phyloP scores from a whole-genome alignment of 2,113 vertebrate genomes.

The Python bivittatus region DNA sequence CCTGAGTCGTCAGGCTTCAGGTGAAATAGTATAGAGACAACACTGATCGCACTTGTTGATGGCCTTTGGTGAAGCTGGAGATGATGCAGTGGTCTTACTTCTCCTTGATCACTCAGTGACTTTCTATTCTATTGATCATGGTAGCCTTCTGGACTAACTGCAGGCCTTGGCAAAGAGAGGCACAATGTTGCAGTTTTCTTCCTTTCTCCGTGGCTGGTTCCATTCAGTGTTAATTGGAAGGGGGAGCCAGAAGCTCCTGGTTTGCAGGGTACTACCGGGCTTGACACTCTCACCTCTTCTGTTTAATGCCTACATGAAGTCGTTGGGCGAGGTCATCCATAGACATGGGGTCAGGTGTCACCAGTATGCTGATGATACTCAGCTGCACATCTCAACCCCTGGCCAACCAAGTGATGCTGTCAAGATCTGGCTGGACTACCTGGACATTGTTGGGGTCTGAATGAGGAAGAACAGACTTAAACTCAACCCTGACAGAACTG shows the following conservation, averaged over 20 bases:
- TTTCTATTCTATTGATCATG: not conserved
- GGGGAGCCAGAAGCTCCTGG: not conserved
- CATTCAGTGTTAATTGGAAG: not conserved
- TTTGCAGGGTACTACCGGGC: not conserved
- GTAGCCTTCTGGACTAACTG: not conserved
- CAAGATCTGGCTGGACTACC: not conserved
- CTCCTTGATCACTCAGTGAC: not conserved
- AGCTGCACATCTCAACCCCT: not conserved
- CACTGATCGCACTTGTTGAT: not conserved
- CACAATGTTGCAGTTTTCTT: not conserved
- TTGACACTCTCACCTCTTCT: not conserved
- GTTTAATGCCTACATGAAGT: not conserved
- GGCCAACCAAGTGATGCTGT: not conserved
- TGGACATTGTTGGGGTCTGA: not conserved
- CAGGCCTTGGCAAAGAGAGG: not conserved
- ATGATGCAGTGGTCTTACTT: too few species aligned
- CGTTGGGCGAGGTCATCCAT: not conserved
- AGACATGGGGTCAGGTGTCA: not conserved
- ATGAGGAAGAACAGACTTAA: not conserved
- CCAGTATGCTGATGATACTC: not conserved
- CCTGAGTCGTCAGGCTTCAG: not conserved
- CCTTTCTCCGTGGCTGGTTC: not conserved
- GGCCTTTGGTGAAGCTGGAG: not conserved
- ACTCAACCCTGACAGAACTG: not conserved
- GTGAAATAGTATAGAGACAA: not conserved